phyloP scores from a whole-genome alignment of 2,113 vertebrate genomes.

The Mesoclemmys tuberculata region DNA sequence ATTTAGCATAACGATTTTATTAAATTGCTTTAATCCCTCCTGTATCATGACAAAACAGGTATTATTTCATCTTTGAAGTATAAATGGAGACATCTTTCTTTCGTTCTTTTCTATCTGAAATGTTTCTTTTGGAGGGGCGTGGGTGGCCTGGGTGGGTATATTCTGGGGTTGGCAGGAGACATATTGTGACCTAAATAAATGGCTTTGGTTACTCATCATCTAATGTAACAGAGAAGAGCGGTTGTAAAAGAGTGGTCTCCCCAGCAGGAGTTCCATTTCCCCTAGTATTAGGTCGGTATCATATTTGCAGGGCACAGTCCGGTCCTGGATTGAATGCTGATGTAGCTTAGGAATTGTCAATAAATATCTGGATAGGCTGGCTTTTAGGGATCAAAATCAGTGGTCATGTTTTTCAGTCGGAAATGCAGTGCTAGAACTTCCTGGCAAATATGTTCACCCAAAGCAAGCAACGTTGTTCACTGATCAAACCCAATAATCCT shows the following conservation, averaged over 20 bases:
- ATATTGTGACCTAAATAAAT: neutral
- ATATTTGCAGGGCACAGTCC: accelerated
- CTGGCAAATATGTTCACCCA: neutral
- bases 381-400: neutral
- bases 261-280: neutral
- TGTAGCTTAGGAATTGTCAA: neutral
- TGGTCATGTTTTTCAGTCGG: neutral
- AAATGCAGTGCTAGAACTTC: neutral
- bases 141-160: neutral
- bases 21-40: neutral
- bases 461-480: neutral
- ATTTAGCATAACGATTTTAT: neutral
- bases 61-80: accelerated
- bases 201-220: neutral
- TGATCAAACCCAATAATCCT: neutral
- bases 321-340: neutral
- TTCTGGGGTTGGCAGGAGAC: neutral
- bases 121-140: neutral
- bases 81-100: neutral
- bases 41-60: neutral
- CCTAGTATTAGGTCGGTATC: neutral
- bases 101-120: accelerated
- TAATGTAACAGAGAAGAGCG: neutral
- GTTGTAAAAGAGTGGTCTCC: neutral
- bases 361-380: neutral